Evolutionary conservation across 2,113 vertebrate species (phyloP), one percentile per base, ranked within the genome.

Genomic region (Podarcis raffonei): DNA sequence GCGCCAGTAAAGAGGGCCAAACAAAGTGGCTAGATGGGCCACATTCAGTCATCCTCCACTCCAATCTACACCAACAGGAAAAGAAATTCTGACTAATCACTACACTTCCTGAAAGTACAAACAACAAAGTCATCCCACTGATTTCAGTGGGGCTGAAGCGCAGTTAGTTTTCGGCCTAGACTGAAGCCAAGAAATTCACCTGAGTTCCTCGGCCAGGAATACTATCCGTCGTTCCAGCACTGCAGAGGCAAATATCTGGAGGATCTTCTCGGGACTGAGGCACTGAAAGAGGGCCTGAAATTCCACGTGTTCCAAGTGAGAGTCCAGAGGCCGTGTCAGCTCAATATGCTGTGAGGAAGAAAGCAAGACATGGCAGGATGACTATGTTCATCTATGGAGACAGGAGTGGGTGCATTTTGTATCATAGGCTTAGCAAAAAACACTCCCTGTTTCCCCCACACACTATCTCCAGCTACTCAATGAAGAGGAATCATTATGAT

Each of bases 271-370:
- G 16, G 97, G 96, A 0, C 90, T 96, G 94, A 99, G 97, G 75
- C 97, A 97, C 57, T 86, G 57, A 72, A 99, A 97, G 30, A 99
- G 96, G 3, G 95, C 97, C 62, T 95, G 94, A 30, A 99, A 99
- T 94, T 98, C 97, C 87, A 99, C 98, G 0, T 99, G 99, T 69
- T 99, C 99, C 76, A 99, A 95, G 94, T 98, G 98, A 3, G 98
- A 98, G 4, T 99, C 98, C 95, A 98, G 83, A 0, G 99, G 99
- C 13, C 98, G 96, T 0, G 98, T 99, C 90, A 99, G 96, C 27
- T 97, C 96, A 75, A 99, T 99, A 89, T 98, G 98, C 99, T 99
- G 91, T 16, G n/a, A 57, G 83, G 57, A 92, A 65, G 93, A 77
- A n/a, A 84, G 23, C 65, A 87, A 27, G 77, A 72, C 5, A 25